Evolutionary conservation across 2,113 vertebrate genomes (phyloP).

Genomic region (Myrmecobius fasciatus): DNA sequence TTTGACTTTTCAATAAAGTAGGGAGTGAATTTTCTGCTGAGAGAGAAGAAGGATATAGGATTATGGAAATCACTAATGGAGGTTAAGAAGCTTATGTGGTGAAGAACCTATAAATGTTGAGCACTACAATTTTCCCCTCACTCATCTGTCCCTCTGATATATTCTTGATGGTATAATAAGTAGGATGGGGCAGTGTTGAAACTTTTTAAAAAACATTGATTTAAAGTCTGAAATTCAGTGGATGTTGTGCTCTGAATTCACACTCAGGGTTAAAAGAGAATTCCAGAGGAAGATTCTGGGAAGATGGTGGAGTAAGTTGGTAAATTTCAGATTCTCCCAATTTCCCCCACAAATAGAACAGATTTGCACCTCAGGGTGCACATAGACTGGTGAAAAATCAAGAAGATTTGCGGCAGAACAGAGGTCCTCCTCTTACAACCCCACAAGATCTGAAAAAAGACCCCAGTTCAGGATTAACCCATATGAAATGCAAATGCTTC

Average conservation of each 20-base stretch:
- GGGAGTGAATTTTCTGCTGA: too few species aligned
- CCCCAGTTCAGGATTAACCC: too few species aligned
- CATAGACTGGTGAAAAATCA: too few species aligned
- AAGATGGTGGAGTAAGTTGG: too few species aligned
- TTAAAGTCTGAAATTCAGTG: slow-evolving; percentile 17
- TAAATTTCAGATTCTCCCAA: too few species aligned
- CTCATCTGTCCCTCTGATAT: neutral
- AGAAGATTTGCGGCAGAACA: too few species aligned
- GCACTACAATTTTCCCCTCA: neutral
- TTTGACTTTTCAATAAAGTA: neutral
- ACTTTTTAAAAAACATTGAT: neutral
- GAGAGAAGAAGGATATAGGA: neutral
- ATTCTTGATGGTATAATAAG: neutral
- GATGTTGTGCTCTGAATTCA: neutral
- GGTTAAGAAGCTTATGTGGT: neutral
- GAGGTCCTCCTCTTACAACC: too few species aligned
- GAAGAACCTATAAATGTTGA: neutral
- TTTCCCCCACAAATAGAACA: too few species aligned
- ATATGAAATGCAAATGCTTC: too few species aligned
- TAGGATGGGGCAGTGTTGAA: neutral
- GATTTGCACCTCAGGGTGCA: too few species aligned
- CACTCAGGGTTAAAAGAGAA: neutral
- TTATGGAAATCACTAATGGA: neutral
- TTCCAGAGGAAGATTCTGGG: too few species aligned
- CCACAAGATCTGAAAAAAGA: too few species aligned